phyloP scores from a whole-genome alignment of 1,140 invertebrate genomes.

The Aphelinus atriplicis region DNA sequence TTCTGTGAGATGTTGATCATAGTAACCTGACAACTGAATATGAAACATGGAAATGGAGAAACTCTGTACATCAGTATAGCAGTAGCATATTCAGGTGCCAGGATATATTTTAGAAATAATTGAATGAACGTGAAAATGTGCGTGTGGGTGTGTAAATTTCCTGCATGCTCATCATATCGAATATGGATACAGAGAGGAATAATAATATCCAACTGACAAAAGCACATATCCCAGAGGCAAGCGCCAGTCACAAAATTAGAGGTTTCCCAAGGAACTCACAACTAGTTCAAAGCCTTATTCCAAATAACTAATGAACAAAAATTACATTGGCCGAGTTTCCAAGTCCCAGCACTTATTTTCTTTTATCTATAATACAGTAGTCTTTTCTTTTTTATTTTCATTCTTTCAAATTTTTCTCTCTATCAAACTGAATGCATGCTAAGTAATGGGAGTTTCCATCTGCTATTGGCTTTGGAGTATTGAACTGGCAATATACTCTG shows the following conservation, averaged over 20 bases:
- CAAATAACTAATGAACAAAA: conserved; percentile 25
- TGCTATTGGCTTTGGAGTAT: conserved; percentile 36
- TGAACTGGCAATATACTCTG: conserved; percentile 29
- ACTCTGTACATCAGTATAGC: too few species aligned
- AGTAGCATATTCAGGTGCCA: too few species aligned
- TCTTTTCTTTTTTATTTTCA: conserved; percentile 31
- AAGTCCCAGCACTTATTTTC: conserved; percentile 35
- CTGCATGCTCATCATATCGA: conserved; percentile 55
- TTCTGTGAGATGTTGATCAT: not conserved
- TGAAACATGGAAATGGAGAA: too few species aligned
- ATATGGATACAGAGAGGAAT: conserved; percentile 64
- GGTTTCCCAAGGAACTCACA: too few species aligned
- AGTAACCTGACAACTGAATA: too few species aligned
- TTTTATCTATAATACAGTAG: conserved; percentile 20
- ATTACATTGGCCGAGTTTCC: conserved; percentile 6
- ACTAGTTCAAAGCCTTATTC: not conserved
- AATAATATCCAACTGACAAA: conserved; percentile 40
- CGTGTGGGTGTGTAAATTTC: conserved; percentile 41
- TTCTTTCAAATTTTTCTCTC: conserved; percentile 29
- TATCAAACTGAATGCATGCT: conserved; percentile 26
- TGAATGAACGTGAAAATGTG: conserved; percentile 22
- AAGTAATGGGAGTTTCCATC: conserved; percentile 3
- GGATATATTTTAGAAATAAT: not conserved
- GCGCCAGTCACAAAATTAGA: conserved; percentile 1
- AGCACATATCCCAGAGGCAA: conserved; percentile 40